A percentile compares a stretch with the other conserved stretches of the same genome.
Conservation (phyloP, 2,888 invertebrate genomes). For the Zaprionus obscuricornis region DNA sequence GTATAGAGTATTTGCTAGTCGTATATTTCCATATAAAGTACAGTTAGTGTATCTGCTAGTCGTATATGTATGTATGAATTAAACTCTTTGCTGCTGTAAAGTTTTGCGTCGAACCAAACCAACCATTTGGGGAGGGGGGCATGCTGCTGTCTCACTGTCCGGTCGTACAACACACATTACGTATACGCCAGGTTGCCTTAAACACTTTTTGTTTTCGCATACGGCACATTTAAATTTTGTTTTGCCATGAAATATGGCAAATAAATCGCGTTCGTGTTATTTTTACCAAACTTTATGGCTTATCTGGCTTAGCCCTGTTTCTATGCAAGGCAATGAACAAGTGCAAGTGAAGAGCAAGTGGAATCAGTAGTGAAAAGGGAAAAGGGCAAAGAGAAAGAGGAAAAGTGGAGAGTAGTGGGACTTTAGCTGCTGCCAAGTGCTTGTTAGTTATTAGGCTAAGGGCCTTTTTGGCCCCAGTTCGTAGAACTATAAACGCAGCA, state of each 20-base stretch:
- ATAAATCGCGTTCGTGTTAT: constrained; percentile 69
- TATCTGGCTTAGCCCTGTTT: constrained; percentile 62
- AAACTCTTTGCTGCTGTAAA: too few species aligned
- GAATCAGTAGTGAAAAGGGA: constrained; percentile 3
- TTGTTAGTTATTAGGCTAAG: constrained; percentile 72
- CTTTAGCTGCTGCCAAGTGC: constrained; percentile 61
- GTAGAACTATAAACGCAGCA: constrained; percentile 9
- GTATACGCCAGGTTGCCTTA: constrained; percentile 71
- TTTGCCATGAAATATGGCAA: constrained; percentile 74
- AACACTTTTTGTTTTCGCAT: constrained; percentile 73
- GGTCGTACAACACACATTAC: constrained; percentile 59
- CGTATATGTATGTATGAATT: too few species aligned
- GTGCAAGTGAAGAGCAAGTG: too few species aligned
- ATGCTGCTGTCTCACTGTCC: constrained; percentile 34
- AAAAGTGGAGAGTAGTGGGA: constrained; percentile 10
- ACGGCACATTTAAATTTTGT: constrained; percentile 74
- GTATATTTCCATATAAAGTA: too few species aligned
- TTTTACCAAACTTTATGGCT: constrained; percentile 67
- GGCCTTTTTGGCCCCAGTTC: constrained; percentile 33
- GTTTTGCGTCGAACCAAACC: too few species aligned
- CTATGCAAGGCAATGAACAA: too few species aligned
- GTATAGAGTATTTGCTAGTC: too few species aligned
- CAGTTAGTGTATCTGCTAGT: too few species aligned
- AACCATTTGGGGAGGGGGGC: background rate
- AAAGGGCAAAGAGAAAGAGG: background rate